Base-by-base conservation (phyloP, 2,888 invertebrate genomes). In the Lacanobia oleracea region DNA sequence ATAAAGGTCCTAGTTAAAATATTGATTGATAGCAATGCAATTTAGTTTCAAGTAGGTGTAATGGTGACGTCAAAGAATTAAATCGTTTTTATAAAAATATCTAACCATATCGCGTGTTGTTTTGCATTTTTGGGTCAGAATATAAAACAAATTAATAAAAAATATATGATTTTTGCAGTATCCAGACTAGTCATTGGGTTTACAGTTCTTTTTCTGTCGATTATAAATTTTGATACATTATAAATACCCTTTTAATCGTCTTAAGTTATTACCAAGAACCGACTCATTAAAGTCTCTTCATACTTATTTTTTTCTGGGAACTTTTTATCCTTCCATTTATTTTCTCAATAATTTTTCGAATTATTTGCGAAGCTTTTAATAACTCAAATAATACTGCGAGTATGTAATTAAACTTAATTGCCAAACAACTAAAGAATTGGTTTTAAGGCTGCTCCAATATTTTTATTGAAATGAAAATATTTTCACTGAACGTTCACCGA, bases 381-480 rank as follows among this genome's bases (percentile, higher is more conserved):
- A 37, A 10, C 3, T 33, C 7, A 21, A 62, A 27, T 37, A 68
- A 61, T 18, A 50, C 12, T 6, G n/a, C 3, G 0, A 51, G 6
- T 12, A 45, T 61, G 57, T n/a, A 43, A 68, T 75, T 37, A 18
- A 12, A 23, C 57, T 45, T 72, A 74, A 66, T 74, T 61, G 43
- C 2, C 14, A 62, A 23, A 53, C 0, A 12, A 23, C 33, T 33
- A 37, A 60, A 51, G 51, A 61, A 73, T 67, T 68, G 60, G 74
- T 68, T 74, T 77, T 48, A 74, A 56, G 33, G 3, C n/a, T 27
- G 18, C 40, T 61, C 40, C 5, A 59, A 48, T 21, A 21, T n/a
- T 21, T 72, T 48, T 21, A 56, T 60, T 48, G 51, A 51, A 79
- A 74, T 64, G 64, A 56, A 64, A 79, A 65, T 76, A 48, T 72